phyloP scores from a whole-genome alignment of 2,113 vertebrate species.

The Leiothrix lutea region DNA sequence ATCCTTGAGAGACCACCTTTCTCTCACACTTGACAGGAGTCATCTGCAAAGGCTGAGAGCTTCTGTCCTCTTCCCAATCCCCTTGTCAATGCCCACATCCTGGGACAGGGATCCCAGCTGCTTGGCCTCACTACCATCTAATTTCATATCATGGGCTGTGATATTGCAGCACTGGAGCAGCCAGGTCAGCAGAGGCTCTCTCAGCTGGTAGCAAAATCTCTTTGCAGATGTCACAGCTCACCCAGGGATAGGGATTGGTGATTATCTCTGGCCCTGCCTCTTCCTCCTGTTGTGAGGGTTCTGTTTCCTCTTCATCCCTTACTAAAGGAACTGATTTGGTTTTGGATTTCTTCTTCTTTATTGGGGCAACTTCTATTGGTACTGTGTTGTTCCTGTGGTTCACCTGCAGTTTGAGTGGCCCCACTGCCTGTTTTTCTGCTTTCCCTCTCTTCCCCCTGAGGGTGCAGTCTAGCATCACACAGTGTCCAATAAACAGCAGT shows the following conservation, averaged over 20 bases:
- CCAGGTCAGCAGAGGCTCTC: background rate
- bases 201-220: background rate
- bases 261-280: background rate
- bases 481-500: background rate
- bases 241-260: background rate
- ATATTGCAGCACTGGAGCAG: background rate
- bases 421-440: background rate
- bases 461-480: background rate
- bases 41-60: background rate
- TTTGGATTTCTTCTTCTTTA: too few relatives aligned
- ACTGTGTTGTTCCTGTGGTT: background rate
- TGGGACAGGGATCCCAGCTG: background rate
- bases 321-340: too few relatives aligned
- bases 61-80: background rate
- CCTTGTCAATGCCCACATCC: background rate
- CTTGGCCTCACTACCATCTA: background rate
- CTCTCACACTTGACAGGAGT: background rate
- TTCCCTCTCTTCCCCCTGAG: background rate
- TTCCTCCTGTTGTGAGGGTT: background rate
- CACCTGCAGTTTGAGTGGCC: background rate
- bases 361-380: background rate
- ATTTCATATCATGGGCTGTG: accelerated
- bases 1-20: background rate
- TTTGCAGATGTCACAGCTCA: background rate
- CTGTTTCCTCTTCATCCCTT: too few relatives aligned